Percentiles rank a stretch among this genome's conserved stretches.
These are phyloP conservation scores for Eupithecia subfuscata DNA, from an alignment of 2,888 invertebrate genomes.

Conservation along the genomic window DNA sequence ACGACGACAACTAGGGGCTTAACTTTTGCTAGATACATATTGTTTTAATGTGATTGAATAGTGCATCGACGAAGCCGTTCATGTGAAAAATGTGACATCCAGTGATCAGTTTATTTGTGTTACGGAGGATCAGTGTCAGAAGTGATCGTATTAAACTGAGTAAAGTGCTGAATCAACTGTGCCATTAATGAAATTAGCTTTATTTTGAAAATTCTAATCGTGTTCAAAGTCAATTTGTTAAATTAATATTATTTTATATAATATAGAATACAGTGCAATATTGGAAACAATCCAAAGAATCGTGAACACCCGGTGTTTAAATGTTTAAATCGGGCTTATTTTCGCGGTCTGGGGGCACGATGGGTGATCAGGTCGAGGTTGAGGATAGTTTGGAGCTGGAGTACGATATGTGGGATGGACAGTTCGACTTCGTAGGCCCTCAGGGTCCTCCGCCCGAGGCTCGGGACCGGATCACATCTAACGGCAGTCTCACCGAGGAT, in stretches of 20 bases:
- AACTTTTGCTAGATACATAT: constrained; percentile 34
- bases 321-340: constrained; percentile 80
- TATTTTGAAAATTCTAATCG: constrained; percentile 72
- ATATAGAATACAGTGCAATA: constrained; percentile 66
- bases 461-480: constrained; percentile 70
- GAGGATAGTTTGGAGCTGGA: constrained; percentile 88
- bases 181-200: constrained; percentile 73
- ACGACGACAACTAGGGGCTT: constrained; percentile 72
- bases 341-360: constrained; percentile 72
- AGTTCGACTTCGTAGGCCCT: constrained; percentile 92
- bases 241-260: constrained; percentile 54
- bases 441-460: constrained; percentile 71
- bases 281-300: constrained; percentile 75
- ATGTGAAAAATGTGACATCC: constrained; percentile 67
- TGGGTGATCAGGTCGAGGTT: constrained; percentile 77
- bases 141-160: constrained; percentile 52
- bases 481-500: constrained; percentile 75
- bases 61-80: constrained; percentile 46
- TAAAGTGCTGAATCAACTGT: constrained; percentile 55
- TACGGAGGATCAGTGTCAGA: constrained; percentile 51
- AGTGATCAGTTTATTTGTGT: constrained; percentile 55
- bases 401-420: constrained; percentile 95
- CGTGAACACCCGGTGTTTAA: constrained; percentile 59
- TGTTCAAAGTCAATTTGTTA: constrained; percentile 62
- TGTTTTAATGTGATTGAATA: constrained; percentile 38